Conservation (phyloP, 2,797 vertebrate genomes). For the Poeciliopsis gracilis region DNA sequence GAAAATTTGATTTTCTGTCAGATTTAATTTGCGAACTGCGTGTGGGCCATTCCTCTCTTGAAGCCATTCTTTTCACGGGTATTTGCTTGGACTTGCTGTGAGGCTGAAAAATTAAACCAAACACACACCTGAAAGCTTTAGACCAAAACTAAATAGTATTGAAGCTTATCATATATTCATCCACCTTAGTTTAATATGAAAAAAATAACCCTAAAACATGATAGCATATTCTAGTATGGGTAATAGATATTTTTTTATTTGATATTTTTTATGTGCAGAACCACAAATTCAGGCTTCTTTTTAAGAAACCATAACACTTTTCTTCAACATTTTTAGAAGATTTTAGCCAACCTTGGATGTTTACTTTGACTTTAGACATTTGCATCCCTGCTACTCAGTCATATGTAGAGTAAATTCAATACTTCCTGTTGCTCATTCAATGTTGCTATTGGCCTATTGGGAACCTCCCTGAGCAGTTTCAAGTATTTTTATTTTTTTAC, state of each 20-base stretch:
- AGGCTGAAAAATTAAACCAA: not conserved
- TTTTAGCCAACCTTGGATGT: not conserved
- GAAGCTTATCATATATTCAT: not conserved
- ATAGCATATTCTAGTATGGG: not conserved
- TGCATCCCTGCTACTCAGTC: not conserved
- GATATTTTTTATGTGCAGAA: too few relatives aligned
- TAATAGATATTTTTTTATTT: too few relatives aligned
- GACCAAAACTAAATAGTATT: too few relatives aligned
- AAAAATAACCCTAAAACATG: not conserved
- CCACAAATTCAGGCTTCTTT: not conserved
- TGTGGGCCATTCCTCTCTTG: not conserved
- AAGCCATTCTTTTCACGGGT: not conserved
- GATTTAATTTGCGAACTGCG: not conserved
- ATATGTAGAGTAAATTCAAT: not conserved
- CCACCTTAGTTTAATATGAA: not conserved
- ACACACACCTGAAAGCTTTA: not conserved
- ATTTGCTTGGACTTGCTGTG: not conserved
- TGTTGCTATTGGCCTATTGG: not conserved
- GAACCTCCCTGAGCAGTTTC: not conserved
- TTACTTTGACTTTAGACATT: not conserved
- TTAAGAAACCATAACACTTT: not conserved
- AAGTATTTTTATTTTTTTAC: not conserved
- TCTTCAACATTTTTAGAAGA: not conserved
- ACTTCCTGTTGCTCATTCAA: not conserved
- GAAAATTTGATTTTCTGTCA: not conserved